Evolutionary conservation across 2,888 invertebrate genomes (phyloP).

Genomic region (Euplagia quadripunctaria): DNA sequence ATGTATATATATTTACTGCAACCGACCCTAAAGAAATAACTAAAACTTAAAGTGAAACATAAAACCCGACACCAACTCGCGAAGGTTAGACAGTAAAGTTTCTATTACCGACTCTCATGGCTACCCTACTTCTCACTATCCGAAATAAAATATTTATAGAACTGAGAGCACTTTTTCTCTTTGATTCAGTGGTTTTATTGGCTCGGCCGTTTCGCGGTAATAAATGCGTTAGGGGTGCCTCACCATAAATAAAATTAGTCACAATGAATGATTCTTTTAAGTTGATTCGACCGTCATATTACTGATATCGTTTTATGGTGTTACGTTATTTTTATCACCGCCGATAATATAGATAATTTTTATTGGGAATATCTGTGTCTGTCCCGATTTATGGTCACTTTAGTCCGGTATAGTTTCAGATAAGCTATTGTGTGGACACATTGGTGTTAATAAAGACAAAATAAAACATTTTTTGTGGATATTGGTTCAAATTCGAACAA

Average conservation of each 20-base stretch:
- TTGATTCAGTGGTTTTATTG: slow-evolving; percentile 88
- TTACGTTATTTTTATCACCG: slow-evolving; percentile 44
- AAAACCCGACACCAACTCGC: slow-evolving; percentile 18
- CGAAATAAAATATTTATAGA: slow-evolving; percentile 87
- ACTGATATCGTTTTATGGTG: slow-evolving; percentile 51
- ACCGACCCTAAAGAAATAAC: slow-evolving; percentile 7
- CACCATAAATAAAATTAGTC: slow-evolving; percentile 85
- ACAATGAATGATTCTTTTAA: slow-evolving; percentile 76
- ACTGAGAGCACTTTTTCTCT: slow-evolving; percentile 85
- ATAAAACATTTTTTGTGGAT: slow-evolving; percentile 1
- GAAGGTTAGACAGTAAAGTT: slow-evolving; percentile 40
- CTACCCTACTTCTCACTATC: slow-evolving; percentile 83
- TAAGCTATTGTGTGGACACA: slow-evolving; percentile 40
- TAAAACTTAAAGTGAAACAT: slow-evolving; percentile 10
- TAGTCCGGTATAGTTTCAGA: slow-evolving; percentile 42
- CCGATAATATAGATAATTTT: slow-evolving; percentile 61
- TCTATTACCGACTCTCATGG: slow-evolving; percentile 47
- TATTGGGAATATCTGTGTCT: slow-evolving; percentile 54
- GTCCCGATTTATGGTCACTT: slow-evolving; percentile 55
- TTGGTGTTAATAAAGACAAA: slow-evolving; percentile 28
- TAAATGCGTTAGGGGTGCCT: slow-evolving; percentile 78
- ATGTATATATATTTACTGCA: slow-evolving; percentile 2
- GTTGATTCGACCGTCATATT: slow-evolving; percentile 64
- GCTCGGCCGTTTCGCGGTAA: slow-evolving; percentile 80
- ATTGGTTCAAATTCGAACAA: background rate